These are phyloP conservation scores for Nomia melanderi DNA, from an alignment of 1,140 invertebrate genomes.

Conservation along the genomic window DNA sequence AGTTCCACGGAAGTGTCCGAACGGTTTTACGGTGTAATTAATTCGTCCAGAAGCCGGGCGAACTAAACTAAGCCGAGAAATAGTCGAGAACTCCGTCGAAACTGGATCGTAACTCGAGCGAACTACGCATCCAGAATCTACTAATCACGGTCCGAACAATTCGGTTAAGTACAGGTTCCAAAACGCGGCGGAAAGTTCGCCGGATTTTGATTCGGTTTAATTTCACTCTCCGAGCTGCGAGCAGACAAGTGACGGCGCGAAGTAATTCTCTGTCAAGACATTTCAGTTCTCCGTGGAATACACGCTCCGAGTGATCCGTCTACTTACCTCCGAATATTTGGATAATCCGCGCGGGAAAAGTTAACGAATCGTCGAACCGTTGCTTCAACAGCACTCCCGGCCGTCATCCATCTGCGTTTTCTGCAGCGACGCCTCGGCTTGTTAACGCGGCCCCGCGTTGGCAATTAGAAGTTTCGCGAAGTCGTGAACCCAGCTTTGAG, in stretches of 20 bases:
- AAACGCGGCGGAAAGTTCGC: conserved; percentile 1
- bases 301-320: no score
- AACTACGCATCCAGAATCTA: conserved; percentile 24
- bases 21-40: background rate
- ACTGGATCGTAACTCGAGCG: conserved; percentile 21
- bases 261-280: background rate
- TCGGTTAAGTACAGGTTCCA: conserved; percentile 18
- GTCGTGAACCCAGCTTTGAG: background rate
- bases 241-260: background rate
- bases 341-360: background rate
- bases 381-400: background rate
- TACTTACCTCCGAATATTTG: no score
- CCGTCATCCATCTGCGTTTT: conserved; percentile 10
- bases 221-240: conserved; percentile 10
- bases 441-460: conserved; percentile 29
- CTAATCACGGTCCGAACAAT: conserved; percentile 39
- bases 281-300: background rate
- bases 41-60: background rate
- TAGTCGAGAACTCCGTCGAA: background rate
- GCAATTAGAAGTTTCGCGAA: conserved; percentile 34
- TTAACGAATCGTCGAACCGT: background rate
- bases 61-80: background rate
- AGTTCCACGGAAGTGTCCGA: background rate
- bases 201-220: conserved; percentile 2
- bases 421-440: background rate